phyloP scores from a whole-genome alignment of 1,140 invertebrate species.

The Polyergus mexicanus region DNA sequence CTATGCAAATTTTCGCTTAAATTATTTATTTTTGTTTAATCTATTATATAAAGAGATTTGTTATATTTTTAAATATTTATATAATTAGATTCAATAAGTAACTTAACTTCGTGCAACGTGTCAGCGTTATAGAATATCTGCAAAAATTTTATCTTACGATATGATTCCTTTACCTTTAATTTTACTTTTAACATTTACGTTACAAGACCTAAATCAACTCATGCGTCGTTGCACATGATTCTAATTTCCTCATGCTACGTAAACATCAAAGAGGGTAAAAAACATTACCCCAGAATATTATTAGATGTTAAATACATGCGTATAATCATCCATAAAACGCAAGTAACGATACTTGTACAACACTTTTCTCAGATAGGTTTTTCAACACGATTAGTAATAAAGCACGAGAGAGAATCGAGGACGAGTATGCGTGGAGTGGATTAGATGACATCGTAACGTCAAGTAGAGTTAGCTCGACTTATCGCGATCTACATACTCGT shows the following conservation, averaged over 20 bases:
- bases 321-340: no score
- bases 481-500: constrained; percentile 62
- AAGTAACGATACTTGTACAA: background rate
- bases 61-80: background rate
- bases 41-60: background rate
- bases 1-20: background rate
- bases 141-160: background rate
- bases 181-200: constrained; percentile 40
- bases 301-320: background rate
- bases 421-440: background rate
- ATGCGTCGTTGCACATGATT: constrained; percentile 11
- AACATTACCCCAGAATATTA: constrained; percentile 30
- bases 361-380: constrained; percentile 6
- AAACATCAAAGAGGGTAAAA: constrained; percentile 33
- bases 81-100: background rate
- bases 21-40: no score
- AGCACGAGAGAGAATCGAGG: background rate
- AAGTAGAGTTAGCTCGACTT: constrained; percentile 51
- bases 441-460: constrained; percentile 22
- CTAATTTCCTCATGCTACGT: constrained; percentile 16
- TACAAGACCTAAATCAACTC: constrained; percentile 10
- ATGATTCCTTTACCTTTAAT: constrained; percentile 14
- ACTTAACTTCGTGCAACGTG: background rate
- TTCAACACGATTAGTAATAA: constrained; percentile 42
- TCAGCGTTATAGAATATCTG: no score